phyloP scores from a whole-genome alignment of 2,113 vertebrate species.

The Silurus glanis region DNA sequence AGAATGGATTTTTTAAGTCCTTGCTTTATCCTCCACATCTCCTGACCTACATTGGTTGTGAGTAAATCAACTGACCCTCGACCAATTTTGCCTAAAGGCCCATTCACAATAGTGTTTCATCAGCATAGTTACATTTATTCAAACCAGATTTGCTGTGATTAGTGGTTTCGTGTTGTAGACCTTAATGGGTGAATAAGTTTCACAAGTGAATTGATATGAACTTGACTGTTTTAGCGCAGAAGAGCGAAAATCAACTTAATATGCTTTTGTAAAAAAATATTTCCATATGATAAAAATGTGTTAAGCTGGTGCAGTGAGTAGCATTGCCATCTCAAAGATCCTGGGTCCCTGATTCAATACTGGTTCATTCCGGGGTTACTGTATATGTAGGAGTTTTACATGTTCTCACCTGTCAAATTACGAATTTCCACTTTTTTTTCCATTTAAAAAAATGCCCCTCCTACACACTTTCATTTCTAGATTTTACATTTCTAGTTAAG shows the following conservation, averaged over 20 bases:
- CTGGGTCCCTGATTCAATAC: neutral
- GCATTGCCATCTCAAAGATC: neutral
- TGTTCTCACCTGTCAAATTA: neutral
- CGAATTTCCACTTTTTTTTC: neutral
- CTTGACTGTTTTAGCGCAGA: too few species aligned
- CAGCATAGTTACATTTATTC: neutral
- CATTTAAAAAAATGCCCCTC: neutral
- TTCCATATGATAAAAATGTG: neutral
- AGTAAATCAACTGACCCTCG: conserved; percentile 33
- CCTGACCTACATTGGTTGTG: conserved; percentile 36
- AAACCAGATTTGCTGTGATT: neutral
- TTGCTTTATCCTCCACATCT: conserved; percentile 25
- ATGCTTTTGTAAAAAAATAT: neutral
- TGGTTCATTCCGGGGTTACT: neutral
- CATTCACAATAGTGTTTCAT: neutral
- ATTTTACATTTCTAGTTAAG: neutral
- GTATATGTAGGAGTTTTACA: neutral
- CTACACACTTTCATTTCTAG: too few species aligned
- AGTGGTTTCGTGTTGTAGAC: neutral
- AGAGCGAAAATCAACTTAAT: too few species aligned
- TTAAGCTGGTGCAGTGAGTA: neutral
- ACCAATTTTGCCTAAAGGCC: conserved; percentile 27
- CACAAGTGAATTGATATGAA: neutral
- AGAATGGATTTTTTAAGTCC: conserved; percentile 21
- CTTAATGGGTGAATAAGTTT: neutral